Evolutionary conservation across 2,888 invertebrate genomes (phyloP), one percentile per base, ranked within the genome.

Genomic region (Phania funesta): DNA sequence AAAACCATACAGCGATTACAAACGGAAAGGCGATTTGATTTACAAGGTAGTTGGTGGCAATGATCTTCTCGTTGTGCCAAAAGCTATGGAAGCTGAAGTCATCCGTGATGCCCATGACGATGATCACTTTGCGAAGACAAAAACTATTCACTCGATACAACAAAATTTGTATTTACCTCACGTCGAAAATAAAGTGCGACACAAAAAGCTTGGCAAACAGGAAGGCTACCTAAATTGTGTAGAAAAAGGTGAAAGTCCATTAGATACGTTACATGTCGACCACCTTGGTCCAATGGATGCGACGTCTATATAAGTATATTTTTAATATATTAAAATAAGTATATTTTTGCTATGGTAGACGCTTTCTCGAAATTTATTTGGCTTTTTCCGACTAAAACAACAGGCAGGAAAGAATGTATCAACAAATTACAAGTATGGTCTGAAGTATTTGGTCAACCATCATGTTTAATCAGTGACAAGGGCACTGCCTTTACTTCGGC

Each of bases 191-290:
- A 83, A 85, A 54, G 77, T 80, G n/a, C n/a, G n/a, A n/a, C n/a
- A 71, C 13, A 77, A 44, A 16, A 79, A 89, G 64, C 65, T 68
- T 38, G 11, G 11, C 2, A 35, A 11, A 11, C 4, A 35, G 9
- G 35, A 35, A 35, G 35, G 35, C 4, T 35, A 35, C 35, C 9
- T 35, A 11, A 46, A n/a, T 8, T 18, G 18, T 18, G 80, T 80
- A 50, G 68, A 80, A 38, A 83, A 80, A 65, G 67, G 76, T 13
- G 76, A 77, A 32, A 73, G 16, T 18, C 76, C 76, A n/a, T 60
- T 83, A n/a, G n/a, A n/a, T n/a, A n/a, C n/a, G n/a, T n/a, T n/a
- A n/a, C 73, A 80, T 52, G 35, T 80, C 16, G 77, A 83, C 52
- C 83, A 80, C 68, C 68, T 80, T 29, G 65, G 70, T 5, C 52